These are phyloP conservation scores for Ligdia adustata DNA, from an alignment of 2,888 invertebrate species.

Conservation along the genomic window DNA sequence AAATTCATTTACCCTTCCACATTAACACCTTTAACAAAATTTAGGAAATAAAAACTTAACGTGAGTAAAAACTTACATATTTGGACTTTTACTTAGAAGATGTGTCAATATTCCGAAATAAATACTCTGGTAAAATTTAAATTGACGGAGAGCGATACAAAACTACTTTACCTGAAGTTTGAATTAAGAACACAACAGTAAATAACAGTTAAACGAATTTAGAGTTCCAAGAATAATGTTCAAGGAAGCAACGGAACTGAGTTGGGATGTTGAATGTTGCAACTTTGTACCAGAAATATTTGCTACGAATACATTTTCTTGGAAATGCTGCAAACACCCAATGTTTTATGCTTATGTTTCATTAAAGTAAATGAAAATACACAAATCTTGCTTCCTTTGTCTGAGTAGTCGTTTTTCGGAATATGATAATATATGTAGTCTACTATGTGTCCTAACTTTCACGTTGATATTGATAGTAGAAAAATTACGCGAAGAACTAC, in stretches of 20 bases:
- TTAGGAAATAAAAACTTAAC: no score
- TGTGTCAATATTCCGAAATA: no score
- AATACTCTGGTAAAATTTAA: no score
- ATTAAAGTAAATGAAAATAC: constrained; percentile 15
- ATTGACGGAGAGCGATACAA: no score
- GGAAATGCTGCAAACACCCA: neutral
- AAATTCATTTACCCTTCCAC: no score
- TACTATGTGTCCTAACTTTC: no score
- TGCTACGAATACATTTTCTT: constrained; percentile 1
- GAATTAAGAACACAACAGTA: constrained; percentile 24
- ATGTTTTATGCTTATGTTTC: constrained; percentile 11
- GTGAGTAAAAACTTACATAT: no score
- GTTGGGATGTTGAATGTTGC: constrained; percentile 2
- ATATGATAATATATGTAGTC: no score
- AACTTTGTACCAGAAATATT: constrained; percentile 13
- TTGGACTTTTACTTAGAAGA: no score
- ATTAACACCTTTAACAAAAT: no score
- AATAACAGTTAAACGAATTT: constrained; percentile 53
- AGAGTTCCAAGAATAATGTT: constrained; percentile 39
- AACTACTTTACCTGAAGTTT: constrained; percentile 53
- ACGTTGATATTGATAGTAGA: no score
- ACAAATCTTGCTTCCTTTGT: constrained; percentile 2
- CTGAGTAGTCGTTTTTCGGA: neutral
- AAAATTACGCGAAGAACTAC: no score
- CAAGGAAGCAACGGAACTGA: constrained; percentile 19